These are phyloP conservation scores for Gambusia holbrooki DNA, from an alignment of 2,113 vertebrate species.

Conservation along the genomic window DNA sequence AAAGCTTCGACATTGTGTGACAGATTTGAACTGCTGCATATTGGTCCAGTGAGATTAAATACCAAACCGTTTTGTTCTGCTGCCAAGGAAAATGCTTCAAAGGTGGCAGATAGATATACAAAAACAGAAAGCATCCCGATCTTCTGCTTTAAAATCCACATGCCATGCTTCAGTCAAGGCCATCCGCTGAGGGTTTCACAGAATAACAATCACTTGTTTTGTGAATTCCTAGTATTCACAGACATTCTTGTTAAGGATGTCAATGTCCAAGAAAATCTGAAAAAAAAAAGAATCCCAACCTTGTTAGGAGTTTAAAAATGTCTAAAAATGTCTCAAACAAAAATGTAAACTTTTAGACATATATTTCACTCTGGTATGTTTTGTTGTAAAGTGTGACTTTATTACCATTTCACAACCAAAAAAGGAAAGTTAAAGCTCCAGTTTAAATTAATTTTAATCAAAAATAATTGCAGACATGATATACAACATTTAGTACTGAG, in stretches of 20 bases:
- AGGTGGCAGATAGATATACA: slow-evolving; percentile 32
- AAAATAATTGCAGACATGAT: not conserved
- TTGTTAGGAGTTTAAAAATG: not conserved
- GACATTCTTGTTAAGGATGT: not conserved
- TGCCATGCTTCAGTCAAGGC: slow-evolving; percentile 38
- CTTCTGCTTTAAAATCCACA: not conserved
- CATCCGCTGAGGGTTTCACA: slow-evolving; percentile 32
- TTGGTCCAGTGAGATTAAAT: slow-evolving; percentile 22
- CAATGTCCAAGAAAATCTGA: not conserved
- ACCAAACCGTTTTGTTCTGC: slow-evolving; percentile 18
- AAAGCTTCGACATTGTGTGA: slow-evolving; percentile 30
- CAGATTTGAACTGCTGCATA: slow-evolving; percentile 37
- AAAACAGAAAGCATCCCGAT: slow-evolving; percentile 1
- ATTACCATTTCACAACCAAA: not conserved
- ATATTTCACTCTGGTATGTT: not conserved
- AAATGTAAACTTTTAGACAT: slow-evolving; percentile 2
- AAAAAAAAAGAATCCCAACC: not conserved
- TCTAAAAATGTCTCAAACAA: not conserved
- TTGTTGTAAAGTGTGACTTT: not conserved
- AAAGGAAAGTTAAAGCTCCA: not conserved
- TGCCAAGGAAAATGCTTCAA: slow-evolving; percentile 28
- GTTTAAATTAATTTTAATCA: not conserved
- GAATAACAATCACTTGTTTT: slow-evolving; percentile 4
- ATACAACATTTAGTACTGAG: no score
- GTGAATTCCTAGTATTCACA: not conserved